Evolutionary conservation across 2,888 invertebrate species (phyloP), one percentile per base, ranked within the genome.

Genomic region (Alentia gelatinosa): DNA sequence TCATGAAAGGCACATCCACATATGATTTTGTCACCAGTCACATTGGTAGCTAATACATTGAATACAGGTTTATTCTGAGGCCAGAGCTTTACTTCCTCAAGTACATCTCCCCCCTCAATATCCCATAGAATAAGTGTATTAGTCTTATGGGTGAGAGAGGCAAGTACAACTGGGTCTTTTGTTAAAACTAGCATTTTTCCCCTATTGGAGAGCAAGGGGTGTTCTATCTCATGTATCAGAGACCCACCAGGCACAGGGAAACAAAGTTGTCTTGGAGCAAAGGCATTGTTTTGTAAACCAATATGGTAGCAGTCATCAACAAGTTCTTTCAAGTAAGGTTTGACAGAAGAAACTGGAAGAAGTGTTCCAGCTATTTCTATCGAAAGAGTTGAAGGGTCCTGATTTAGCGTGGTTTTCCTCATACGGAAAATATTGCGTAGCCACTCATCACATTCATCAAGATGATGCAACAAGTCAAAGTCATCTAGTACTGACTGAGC

Each of bases 401-500:
- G 97, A 15, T 98, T 98, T 39, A 99, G 37, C 26, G 47, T 42
- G 5, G 75, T 35, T 47, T 90, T 75, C 35, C 75, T 90, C 47
- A 75, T 75, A 30, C 79, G 33, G 30, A 47, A 23, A 19, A 47
- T 37, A n/a, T 47, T 26, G 15, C 68, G 15, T 23, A 47, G 33
- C 42, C 33, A 47, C 15, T 47, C 50, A 35, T 98, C 98, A 12
- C 99, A 96, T 96, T 99, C 99, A 94, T 98, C 98, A 94, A 94
- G 94, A 12, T 94, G 92, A 26, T 91, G 91, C 0, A 90, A 23
- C 37, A 94, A 63, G 37, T 92, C 92, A 94, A 98, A 99, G 96
- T 99, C 99, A 5, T 98, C 98, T 1, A 99, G 96, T 0, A 99
- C 98, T 0, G 98, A 98, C 96, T 99, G 99, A n/a, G 99, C 96